Evolutionary conservation across 1,140 invertebrate genomes (phyloP).

Genomic region (Trialeurodes vaporariorum): DNA sequence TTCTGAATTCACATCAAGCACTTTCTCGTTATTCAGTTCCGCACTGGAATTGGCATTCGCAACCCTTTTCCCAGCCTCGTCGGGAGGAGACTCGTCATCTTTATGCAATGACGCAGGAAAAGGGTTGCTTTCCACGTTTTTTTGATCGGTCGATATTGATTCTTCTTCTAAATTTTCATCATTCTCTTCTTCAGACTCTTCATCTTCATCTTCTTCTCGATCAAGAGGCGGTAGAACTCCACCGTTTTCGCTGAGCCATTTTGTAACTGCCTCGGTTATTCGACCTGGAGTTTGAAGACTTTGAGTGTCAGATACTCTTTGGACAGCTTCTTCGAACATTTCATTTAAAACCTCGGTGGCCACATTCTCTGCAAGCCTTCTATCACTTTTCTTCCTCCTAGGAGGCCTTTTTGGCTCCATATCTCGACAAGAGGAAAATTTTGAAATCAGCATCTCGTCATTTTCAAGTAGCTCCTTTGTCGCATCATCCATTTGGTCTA

Average conservation of each 20-base stretch:
- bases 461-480: background rate
- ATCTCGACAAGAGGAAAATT: conserved; percentile 13
- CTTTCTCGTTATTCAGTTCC: conserved; percentile 5
- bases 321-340: conserved; percentile 14
- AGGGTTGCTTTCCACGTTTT: conserved; percentile 34
- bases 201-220: conserved; percentile 12
- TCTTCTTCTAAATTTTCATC: conserved; percentile 23
- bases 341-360: conserved; percentile 12
- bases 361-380: conserved; percentile 14
- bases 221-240: conserved; percentile 13
- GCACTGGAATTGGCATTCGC: conserved; percentile 14
- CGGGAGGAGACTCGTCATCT: conserved; percentile 25
- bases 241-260: conserved; percentile 27
- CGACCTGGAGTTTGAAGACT: conserved; percentile 11
- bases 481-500: background rate
- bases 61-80: conserved; percentile 21
- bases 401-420: conserved; percentile 4
- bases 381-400: conserved; percentile 8
- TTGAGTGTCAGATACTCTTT: background rate
- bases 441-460: conserved; percentile 4
- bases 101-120: conserved; percentile 26
- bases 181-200: conserved; percentile 19
- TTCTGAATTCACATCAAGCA: background rate
- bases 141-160: conserved; percentile 26
- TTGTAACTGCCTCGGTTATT: conserved; percentile 29